Evolutionary conservation across 2,888 invertebrate genomes (phyloP).

Genomic region (Atherix ibis): DNA sequence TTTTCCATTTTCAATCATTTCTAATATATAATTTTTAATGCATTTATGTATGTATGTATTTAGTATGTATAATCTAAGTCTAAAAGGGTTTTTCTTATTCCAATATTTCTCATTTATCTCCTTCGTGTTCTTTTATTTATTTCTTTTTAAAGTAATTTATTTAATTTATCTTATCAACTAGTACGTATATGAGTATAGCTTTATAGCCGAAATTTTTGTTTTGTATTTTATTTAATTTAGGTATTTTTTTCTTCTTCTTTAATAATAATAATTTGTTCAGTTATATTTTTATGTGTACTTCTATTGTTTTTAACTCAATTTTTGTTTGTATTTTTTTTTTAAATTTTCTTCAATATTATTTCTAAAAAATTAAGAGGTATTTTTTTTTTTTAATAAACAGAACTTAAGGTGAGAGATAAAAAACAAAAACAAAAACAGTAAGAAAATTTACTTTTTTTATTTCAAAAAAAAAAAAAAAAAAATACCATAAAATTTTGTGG

Average conservation of each 20-base stretch:
- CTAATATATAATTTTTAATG: slow-evolving; percentile 1
- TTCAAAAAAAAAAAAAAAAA: too few species aligned
- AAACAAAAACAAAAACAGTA: too few species aligned
- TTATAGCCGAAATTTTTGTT: slow-evolving; percentile 13
- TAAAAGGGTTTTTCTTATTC: too few species aligned
- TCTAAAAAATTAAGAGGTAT: slow-evolving; percentile 13
- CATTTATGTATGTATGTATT: background rate
- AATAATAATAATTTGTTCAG: slow-evolving; percentile 7
- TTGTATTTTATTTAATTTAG: slow-evolving; percentile 9
- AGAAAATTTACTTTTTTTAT: too few species aligned
- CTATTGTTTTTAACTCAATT: background rate
- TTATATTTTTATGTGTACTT: slow-evolving; percentile 1
- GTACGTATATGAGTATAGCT: slow-evolving; percentile 30
- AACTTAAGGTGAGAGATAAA: too few species aligned
- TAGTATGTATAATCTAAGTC: too few species aligned
- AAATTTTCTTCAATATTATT: slow-evolving; percentile 8
- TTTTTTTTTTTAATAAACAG: too few species aligned
- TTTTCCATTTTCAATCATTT: slow-evolving; percentile 2
- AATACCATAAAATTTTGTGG: too few species aligned
- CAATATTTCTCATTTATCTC: slow-evolving; percentile 6
- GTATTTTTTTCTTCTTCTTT: slow-evolving; percentile 7
- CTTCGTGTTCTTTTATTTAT: slow-evolving; percentile 7
- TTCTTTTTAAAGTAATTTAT: slow-evolving; percentile 8
- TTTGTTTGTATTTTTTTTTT: slow-evolving; percentile 1
- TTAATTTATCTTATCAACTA: slow-evolving; percentile 26